Base-by-base conservation (phyloP, 2,113 vertebrate genomes). In the Chelonoidis abingdonii region DNA sequence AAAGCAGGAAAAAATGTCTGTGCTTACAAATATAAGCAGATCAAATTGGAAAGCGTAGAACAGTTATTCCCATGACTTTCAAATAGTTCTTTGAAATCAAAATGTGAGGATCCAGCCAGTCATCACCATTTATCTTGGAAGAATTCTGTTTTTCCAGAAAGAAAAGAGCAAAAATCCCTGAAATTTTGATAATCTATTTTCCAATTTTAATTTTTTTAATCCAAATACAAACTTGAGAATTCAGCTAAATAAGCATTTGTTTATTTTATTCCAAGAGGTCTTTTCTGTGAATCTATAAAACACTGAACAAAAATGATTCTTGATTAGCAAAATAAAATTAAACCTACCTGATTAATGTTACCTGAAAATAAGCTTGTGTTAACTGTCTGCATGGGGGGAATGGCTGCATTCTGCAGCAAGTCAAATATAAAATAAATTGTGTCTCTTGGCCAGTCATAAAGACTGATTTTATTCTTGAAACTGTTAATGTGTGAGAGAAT, bases 401-500 rank as follows among this genome's bases (percentile, higher is more conserved):
- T 35, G n/a, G 79, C 24, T 94, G 83, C 65, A 80, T 81, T 83
- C 49, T 88, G 59, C 86, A 84, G 53, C 49, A 93, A 80, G 52
- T 83, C 62, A 95, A 80, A 91, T 82, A 92, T 24, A 56, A 95
- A 92, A 5, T 27, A 84, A 87, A 95, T 87, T 84, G 72, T 41
- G 9, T 50, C 59, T 27, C n/a, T 79, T 5, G 69, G 38, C 86
- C 81, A 89, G 92, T 94, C 72, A 84, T 69, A 81, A 95, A 80
- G 79, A 56, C 72, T 93, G 81, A 53, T 31, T 65, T 92, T 62
- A 41, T 92, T 95, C 95, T 91, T 94, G 27, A 90, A 80, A 31
- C 35, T 88, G 93, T 94, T 92, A 4, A 80, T 88, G 93, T 95
- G 93, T 93, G 94, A 96, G 52, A 52, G 84, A 59, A 54, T 50